Evolutionary conservation across 2,888 invertebrate genomes (phyloP).

Genomic region (Eledona agricola): DNA sequence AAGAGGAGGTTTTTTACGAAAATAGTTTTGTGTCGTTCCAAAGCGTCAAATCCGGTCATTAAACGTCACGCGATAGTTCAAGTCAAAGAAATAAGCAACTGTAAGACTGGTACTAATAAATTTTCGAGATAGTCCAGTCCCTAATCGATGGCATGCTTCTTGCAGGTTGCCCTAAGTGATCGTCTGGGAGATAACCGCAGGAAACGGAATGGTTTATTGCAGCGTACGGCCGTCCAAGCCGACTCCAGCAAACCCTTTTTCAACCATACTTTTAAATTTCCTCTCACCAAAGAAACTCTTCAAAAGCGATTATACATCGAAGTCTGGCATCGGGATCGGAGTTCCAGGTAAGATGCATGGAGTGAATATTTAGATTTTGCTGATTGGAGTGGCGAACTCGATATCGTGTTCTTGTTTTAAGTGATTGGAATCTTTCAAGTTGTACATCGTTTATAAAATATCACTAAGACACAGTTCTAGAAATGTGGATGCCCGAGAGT

Average conservation of each 20-base stretch:
- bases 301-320: conserved; percentile 73
- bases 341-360: conserved; percentile 72
- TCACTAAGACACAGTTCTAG: no score
- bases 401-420: not conserved
- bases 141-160: conserved; percentile 27
- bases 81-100: conserved; percentile 20
- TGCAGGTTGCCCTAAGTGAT: conserved; percentile 68
- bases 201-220: conserved; percentile 68
- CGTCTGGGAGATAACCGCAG: conserved; percentile 50
- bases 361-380: conserved; percentile 7
- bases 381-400: conserved; percentile 3
- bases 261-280: conserved; percentile 79
- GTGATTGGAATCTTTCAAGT: no score
- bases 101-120: no score
- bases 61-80: conserved; percentile 25
- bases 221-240: conserved; percentile 82
- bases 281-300: conserved; percentile 67
- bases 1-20: no score
- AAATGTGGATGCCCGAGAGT: no score
- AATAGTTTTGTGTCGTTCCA: conserved; percentile 13
- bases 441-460: no score
- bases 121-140: conserved; percentile 7
- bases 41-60: conserved; percentile 29
- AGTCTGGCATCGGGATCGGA: conserved; percentile 87
- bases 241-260: conserved; percentile 82